Evolutionary conservation across 2,888 invertebrate genomes (phyloP).

Genomic region (Acleris literana): DNA sequence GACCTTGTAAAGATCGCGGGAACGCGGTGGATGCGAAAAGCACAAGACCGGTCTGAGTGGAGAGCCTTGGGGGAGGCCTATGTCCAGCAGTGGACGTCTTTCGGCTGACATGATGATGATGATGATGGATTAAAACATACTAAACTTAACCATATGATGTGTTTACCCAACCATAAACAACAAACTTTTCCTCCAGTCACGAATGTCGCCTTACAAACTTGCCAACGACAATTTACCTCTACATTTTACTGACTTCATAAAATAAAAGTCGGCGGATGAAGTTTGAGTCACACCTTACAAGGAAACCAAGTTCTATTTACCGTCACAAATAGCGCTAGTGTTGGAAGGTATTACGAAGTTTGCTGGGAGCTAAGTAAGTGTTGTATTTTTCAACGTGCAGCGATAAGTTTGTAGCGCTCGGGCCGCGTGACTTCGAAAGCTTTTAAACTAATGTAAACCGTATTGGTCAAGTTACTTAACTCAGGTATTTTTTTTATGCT

Average conservation of each 20-base stretch:
- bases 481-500: neutral
- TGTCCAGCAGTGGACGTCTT: no score
- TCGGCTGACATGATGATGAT: no score
- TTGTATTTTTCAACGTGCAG: neutral
- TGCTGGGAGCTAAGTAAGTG: neutral
- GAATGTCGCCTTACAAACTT: conserved; percentile 41
- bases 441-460: conserved; percentile 32
- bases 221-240: conserved; percentile 43
- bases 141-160: no score
- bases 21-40: no score
- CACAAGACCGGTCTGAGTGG: no score
- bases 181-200: conserved; percentile 27
- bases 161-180: neutral
- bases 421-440: conserved; percentile 25
- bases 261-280: conserved; percentile 52
- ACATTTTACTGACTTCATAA: conserved; percentile 59
- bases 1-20: no score
- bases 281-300: conserved; percentile 34
- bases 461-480: conserved; percentile 13
- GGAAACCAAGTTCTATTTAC: conserved; percentile 12
- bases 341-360: neutral
- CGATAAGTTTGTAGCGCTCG: conserved; percentile 11
- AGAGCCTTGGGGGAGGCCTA: no score
- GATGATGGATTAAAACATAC: no score
- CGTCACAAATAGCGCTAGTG: conserved; percentile 1